Conservation (phyloP, 2,797 vertebrate genomes). For the Liparis tanakae region DNA sequence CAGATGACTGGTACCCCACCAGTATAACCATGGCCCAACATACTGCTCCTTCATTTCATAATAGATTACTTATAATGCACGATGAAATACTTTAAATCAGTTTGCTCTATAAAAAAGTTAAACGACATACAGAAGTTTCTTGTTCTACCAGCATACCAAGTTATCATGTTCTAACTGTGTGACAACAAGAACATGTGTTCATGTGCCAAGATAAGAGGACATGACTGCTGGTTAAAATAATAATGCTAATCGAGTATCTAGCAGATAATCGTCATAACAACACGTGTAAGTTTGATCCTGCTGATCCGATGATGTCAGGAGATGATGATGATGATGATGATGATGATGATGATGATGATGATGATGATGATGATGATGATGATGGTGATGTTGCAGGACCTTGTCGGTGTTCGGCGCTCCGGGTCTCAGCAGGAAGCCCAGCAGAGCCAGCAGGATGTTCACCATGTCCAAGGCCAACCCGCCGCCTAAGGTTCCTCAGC, state of each 20-base stretch:
- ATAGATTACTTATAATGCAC: background rate
- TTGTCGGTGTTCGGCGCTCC: conserved; percentile 91
- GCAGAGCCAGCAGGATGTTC: conserved; percentile 94
- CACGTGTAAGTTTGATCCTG: background rate
- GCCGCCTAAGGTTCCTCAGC: conserved; percentile 94
- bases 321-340: background rate
- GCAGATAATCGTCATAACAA: background rate
- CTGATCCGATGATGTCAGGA: background rate
- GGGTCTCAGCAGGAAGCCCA: conserved; percentile 89
- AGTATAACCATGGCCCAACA: background rate
- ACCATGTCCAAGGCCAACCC: conserved; percentile 89
- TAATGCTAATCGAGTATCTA: background rate
- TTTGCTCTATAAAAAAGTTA: background rate
- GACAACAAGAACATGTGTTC: background rate
- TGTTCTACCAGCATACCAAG: background rate
- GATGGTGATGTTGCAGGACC: conserved; percentile 78
- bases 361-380: background rate
- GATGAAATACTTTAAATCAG: background rate
- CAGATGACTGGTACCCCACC: background rate
- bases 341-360: background rate
- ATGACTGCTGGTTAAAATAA: background rate
- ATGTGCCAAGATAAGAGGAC: background rate
- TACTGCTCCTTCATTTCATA: background rate
- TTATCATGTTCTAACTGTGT: background rate
- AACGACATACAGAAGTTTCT: background rate